phyloP scores from a whole-genome alignment of 2,113 vertebrate genomes.

The Oreochromis tanganicae region DNA sequence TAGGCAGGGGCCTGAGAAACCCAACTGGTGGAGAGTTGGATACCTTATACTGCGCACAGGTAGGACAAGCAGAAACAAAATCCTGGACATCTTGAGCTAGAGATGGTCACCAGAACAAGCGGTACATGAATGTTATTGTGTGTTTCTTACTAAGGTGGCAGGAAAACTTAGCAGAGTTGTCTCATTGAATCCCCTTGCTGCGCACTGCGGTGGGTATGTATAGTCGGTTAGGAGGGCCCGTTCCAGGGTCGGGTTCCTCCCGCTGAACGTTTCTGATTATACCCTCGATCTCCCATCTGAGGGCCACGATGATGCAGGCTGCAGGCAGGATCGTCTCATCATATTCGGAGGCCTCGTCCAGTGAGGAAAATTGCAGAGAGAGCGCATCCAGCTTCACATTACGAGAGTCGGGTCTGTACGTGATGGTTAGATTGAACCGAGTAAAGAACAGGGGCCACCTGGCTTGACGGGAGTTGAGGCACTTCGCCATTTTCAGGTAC shows the following conservation, averaged over 20 bases:
- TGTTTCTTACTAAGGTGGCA: neutral
- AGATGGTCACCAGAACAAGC: accelerated
- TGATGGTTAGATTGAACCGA: neutral
- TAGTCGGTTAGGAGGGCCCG: neutral
- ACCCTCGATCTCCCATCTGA: neutral
- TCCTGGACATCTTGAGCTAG: neutral
- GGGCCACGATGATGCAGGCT: neutral
- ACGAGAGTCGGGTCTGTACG: neutral
- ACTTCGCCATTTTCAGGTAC: neutral
- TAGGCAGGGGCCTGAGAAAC: neutral
- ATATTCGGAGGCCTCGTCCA: neutral
- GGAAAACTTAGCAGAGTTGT: neutral
- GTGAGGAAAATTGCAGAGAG: neutral
- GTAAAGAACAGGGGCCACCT: neutral
- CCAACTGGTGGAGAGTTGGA: neutral
- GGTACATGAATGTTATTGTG: neutral
- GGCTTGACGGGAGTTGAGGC: neutral
- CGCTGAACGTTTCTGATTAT: neutral
- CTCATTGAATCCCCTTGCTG: neutral
- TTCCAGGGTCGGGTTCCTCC: neutral
- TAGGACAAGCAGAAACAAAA: neutral
- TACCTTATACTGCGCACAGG: accelerated
- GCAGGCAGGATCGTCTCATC: neutral
- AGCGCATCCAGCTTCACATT: neutral
- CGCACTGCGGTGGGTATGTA: neutral